Percentiles rank a stretch among this genome's conserved stretches.
Conservation (phyloP, 2,113 vertebrate genomes). For the Sturnus vulgaris region DNA sequence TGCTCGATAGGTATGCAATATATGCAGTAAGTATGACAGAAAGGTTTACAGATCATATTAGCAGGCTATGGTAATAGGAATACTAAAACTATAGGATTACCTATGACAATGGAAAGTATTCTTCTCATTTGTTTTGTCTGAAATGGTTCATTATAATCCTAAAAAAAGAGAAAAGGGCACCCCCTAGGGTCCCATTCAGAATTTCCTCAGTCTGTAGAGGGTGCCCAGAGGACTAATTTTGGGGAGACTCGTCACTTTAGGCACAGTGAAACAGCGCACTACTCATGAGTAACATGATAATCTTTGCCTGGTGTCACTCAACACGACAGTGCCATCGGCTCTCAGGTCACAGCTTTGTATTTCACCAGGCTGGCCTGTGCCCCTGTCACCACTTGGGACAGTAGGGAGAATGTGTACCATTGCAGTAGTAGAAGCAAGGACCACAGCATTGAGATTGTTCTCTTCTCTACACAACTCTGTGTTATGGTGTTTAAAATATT, state of each 20-base stretch:
- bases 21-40: background rate
- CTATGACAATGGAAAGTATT: background rate
- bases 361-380: background rate
- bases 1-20: accelerated
- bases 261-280: background rate
- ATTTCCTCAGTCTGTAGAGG: background rate
- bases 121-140: background rate
- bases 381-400: background rate
- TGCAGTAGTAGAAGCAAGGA: background rate
- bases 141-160: background rate
- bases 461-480: background rate
- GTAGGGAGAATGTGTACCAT: background rate
- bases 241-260: accelerated
- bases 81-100: background rate
- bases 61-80: background rate
- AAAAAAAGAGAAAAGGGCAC: background rate
- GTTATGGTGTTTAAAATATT: background rate
- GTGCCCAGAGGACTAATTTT: background rate
- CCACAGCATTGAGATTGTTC: background rate
- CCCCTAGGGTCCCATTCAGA: background rate
- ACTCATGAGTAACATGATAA: background rate
- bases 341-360: background rate
- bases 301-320: background rate
- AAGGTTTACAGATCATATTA: background rate
- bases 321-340: accelerated